Percentiles rank a stretch among this genome's conserved stretches.
Conservation (phyloP, 2,888 invertebrate species). For the Laspeyria flexula region DNA sequence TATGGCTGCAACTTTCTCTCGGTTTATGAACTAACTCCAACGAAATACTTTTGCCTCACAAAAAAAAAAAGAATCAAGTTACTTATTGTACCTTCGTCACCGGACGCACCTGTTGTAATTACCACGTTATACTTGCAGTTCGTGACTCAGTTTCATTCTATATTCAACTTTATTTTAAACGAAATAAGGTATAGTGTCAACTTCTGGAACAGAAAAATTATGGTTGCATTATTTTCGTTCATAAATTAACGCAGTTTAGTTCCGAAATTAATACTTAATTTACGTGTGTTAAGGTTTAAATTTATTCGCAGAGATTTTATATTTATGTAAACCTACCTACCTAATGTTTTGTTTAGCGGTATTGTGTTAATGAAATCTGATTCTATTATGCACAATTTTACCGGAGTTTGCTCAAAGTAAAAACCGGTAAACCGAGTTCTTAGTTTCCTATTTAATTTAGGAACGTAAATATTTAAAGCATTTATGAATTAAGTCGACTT, state of each 20-base stretch:
- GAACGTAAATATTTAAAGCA: no score
- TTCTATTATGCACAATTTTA: conserved; percentile 26
- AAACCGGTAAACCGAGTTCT: conserved; percentile 3
- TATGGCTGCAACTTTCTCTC: conserved; percentile 15
- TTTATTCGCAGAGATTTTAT: neutral
- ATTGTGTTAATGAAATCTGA: conserved; percentile 43
- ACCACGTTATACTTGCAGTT: conserved; percentile 14
- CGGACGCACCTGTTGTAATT: conserved; percentile 40
- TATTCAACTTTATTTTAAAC: neutral
- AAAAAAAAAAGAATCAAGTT: conserved; percentile 37
- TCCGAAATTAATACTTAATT: conserved; percentile 9
- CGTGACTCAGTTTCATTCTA: neutral
- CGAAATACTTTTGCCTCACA: conserved; percentile 29
- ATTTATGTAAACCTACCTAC: conserved; percentile 9
- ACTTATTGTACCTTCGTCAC: conserved; percentile 26
- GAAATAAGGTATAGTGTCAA: neutral
- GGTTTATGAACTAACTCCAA: conserved; percentile 7
- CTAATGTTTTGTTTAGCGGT: conserved; percentile 23
- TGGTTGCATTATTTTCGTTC: conserved; percentile 10
- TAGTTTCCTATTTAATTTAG: no score
- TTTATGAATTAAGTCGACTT: no score
- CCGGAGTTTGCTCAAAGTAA: conserved; percentile 12
- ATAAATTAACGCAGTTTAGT: conserved; percentile 11
- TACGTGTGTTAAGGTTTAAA: neutral
- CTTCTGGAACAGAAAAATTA: conserved; percentile 2